A percentile compares a stretch with the other conserved stretches of the same genome.
These are phyloP conservation scores for Conopomorpha cramerella DNA, from an alignment of 1,140 invertebrate species.

Conservation along the genomic window DNA sequence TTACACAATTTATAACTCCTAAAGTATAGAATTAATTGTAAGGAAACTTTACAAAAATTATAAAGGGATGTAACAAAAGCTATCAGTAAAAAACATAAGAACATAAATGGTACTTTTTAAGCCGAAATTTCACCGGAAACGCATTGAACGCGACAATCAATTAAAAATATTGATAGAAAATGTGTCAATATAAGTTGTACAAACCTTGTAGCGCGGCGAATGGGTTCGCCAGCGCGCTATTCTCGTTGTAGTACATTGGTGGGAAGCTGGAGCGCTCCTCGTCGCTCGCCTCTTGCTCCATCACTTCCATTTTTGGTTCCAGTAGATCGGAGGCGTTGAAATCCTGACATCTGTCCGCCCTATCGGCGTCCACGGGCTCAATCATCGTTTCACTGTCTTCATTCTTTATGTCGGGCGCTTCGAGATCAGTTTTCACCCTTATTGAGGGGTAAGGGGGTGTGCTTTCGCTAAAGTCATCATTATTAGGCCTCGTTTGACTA, in stretches of 20 bases:
- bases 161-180: too few relatives aligned
- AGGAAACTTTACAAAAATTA: too few relatives aligned
- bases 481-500: constrained; percentile 60
- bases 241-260: constrained; percentile 42
- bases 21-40: too few relatives aligned
- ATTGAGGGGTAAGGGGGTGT: constrained; percentile 46
- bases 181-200: too few relatives aligned
- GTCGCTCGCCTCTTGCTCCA: constrained; percentile 52
- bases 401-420: constrained; percentile 50
- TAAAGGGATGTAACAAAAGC: too few relatives aligned
- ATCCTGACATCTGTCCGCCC: constrained; percentile 38
- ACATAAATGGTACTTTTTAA: not conserved
- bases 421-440: constrained; percentile 58
- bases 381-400: constrained; percentile 48
- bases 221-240: constrained; percentile 43
- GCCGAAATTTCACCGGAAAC: too few relatives aligned
- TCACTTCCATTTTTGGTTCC: constrained; percentile 55
- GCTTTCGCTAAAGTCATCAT: constrained; percentile 54
- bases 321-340: constrained; percentile 43
- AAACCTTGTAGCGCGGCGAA: constrained; percentile 47
- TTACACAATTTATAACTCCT: too few relatives aligned
- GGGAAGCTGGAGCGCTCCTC: constrained; percentile 43
- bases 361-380: constrained; percentile 43
- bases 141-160: too few relatives aligned
- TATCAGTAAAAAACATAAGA: constrained; percentile 1